Percentiles rank a stretch among this genome's conserved stretches.
Evolutionary conservation across 2,797 vertebrate species (phyloP).

Genomic region (Chelmon rostratus): DNA sequence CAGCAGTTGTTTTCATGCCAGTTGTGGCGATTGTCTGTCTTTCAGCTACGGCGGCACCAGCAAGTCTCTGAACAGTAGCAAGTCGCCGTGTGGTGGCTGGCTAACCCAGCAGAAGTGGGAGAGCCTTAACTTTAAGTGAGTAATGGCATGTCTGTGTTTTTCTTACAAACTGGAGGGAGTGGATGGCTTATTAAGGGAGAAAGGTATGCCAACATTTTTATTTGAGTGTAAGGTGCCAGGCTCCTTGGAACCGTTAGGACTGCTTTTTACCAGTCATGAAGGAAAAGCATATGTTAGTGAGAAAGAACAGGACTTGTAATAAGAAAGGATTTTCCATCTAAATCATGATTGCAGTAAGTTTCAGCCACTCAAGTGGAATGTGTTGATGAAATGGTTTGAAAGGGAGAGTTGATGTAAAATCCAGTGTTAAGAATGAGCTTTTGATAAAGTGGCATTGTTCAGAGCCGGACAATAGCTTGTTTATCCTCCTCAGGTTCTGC

Average conservation of each 20-base stretch:
- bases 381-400: conserved; percentile 20
- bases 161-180: conserved; percentile 38
- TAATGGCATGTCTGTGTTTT: conserved; percentile 65
- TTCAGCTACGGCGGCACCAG: conserved; percentile 73
- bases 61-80: conserved; percentile 73
- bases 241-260: conserved; percentile 13
- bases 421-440: conserved; percentile 3
- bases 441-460: conserved; percentile 29
- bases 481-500: conserved; percentile 43
- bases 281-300: conserved; percentile 40
- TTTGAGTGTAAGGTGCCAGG: conserved; percentile 61
- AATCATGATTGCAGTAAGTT: conserved; percentile 29
- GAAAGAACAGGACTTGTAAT: conserved; percentile 43
- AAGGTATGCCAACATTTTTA: conserved; percentile 56
- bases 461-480: conserved; percentile 24
- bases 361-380: conserved; percentile 44
- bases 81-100: conserved; percentile 73
- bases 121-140: conserved; percentile 85
- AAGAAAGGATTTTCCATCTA: conserved; percentile 43
- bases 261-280: conserved; percentile 39
- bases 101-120: conserved; percentile 81
- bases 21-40: conserved; percentile 69
- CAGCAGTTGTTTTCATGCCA: conserved; percentile 47
- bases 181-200: conserved; percentile 52
- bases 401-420: conserved; percentile 20